Evolutionary conservation across 1,140 invertebrate genomes (phyloP), one percentile per base, ranked within the genome.

Genomic region (Musca domestica): DNA sequence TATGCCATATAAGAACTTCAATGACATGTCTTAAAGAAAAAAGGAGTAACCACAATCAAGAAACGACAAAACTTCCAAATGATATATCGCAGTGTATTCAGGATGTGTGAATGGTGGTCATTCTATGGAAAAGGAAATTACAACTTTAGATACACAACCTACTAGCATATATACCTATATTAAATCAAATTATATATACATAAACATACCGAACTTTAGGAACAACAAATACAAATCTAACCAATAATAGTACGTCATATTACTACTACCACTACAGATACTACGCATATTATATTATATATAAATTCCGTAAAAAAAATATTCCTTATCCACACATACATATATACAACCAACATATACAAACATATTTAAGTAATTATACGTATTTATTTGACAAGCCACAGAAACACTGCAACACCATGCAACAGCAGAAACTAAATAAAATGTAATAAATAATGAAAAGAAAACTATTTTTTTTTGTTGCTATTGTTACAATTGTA

Each of bases 21-120:
- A 22, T 61, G 66, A 61, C 22, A 51, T 54, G 19, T n/a, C n/a
- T n/a, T n/a, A 68, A 54, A 25, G 47, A 68, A n/a, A n/a, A n/a
- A n/a, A n/a, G n/a, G 27, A 49, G 46, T 30, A 64, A 52, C 10
- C 4, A 12, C 34, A 41, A 41, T 12, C 47, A 64, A 51, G 47
- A 56, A 68, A 63, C 19, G 12, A 65, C 7, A n/a, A 17, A 64
- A 58, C 27, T 48, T 64, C 7, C 49, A 66, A 20, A 52, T 23
- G 7, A 61, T 19, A 61, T 41, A 12, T 10, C 34, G 20, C 19
- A 61, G 2, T 61, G 5, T 25, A 61, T 19, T 61, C 19, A 41
- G 56, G 34, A 41, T 41, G 34, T 9, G 10, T n/a, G n/a, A n/a
- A n/a, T n/a, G n/a, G n/a, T 41, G 34, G 34, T 12, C 34, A 5